These are phyloP conservation scores for Festucalex cinctus DNA, from an alignment of 2,113 vertebrate species.

Conservation along the genomic window DNA sequence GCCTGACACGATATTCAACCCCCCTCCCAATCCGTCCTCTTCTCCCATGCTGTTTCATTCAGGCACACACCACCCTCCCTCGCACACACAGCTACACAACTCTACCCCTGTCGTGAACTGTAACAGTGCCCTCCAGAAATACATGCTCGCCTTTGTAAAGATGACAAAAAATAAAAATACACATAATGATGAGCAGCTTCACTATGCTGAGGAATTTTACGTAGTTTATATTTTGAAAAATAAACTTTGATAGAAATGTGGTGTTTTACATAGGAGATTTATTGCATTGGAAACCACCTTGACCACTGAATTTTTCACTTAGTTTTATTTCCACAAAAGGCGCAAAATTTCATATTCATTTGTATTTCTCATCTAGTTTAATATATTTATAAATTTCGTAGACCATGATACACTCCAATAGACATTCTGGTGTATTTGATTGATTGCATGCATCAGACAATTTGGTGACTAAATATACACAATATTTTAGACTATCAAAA, in stretches of 20 bases:
- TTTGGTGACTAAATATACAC: no score
- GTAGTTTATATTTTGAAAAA: conserved; percentile 10
- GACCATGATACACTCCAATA: no score
- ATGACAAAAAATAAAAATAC: conserved; percentile 20
- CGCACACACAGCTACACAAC: conserved; percentile 26
- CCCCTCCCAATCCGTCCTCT: conserved; percentile 7
- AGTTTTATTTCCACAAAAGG: neutral
- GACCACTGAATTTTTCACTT: neutral
- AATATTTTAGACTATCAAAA: no score
- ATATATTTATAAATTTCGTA: no score
- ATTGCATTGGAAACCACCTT: neutral
- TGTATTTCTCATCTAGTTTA: no score
- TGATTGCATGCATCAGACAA: no score
- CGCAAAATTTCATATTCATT: no score
- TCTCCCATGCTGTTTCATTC: conserved; percentile 61
- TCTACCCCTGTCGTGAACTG: conserved; percentile 30
- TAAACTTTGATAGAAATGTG: neutral
- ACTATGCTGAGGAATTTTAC: conserved; percentile 6
- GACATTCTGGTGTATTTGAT: no score
- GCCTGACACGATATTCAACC: conserved; percentile 46
- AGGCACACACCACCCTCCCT: conserved; percentile 35
- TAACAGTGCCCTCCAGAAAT: conserved; percentile 27
- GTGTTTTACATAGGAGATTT: neutral
- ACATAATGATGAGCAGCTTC: conserved; percentile 18
- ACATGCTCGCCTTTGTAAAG: conserved; percentile 15